Evolutionary conservation across 2,888 invertebrate species (phyloP).

Genomic region (Deroplatys truncata): DNA sequence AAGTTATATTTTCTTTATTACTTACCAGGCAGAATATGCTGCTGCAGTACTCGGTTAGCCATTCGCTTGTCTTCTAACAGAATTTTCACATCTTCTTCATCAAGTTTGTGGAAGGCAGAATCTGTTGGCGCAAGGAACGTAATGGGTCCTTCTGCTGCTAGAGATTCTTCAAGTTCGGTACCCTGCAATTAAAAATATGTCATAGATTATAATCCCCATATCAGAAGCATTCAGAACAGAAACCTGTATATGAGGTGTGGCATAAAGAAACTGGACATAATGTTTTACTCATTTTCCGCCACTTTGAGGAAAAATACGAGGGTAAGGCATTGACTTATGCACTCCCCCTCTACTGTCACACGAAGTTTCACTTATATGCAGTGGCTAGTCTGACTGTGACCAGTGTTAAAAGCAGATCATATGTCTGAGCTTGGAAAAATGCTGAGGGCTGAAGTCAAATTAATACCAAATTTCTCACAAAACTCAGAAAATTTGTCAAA

Average conservation of each 20-base stretch:
- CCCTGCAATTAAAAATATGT: slow-evolving; percentile 36
- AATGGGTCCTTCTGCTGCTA: slow-evolving; percentile 47
- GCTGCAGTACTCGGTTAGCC: slow-evolving; percentile 48
- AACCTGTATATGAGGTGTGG: background rate
- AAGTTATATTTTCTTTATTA: too few relatives aligned
- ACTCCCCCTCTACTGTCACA: too few relatives aligned
- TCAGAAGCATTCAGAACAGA: background rate
- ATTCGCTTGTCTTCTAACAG: slow-evolving; percentile 48
- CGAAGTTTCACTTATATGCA: too few relatives aligned
- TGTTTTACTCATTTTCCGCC: too few relatives aligned
- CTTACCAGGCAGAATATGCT: slow-evolving; percentile 52
- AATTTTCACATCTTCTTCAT: slow-evolving; percentile 46
- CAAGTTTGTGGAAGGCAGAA: slow-evolving; percentile 50
- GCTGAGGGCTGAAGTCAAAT: too few relatives aligned
- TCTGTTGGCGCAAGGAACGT: slow-evolving; percentile 58
- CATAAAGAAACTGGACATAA: background rate
- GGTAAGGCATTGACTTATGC: too few relatives aligned
- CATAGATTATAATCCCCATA: slow-evolving; percentile 28
- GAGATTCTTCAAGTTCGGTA: slow-evolving; percentile 49
- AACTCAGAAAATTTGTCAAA: too few relatives aligned
- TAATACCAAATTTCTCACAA: too few relatives aligned
- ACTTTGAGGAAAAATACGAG: too few relatives aligned
- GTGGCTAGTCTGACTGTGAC: too few relatives aligned
- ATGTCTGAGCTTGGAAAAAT: too few relatives aligned
- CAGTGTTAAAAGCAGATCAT: too few relatives aligned